Base-by-base conservation (phyloP, 2,113 vertebrate species). In the Carassius carassius region DNA sequence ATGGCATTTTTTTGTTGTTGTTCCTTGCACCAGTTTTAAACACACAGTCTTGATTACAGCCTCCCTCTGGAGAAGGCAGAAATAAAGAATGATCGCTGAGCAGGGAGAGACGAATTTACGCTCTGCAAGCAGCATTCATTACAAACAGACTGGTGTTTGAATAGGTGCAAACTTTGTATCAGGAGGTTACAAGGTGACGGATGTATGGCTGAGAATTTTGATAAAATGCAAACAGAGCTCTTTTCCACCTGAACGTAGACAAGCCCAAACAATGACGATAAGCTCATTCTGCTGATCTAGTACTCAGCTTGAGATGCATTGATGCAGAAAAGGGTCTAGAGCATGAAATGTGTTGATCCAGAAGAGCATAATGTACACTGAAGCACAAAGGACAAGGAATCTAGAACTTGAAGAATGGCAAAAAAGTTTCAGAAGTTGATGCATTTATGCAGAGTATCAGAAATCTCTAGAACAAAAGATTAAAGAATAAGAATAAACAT, bases 31-130 rank as follows among this genome's bases (percentile, higher is more conserved):
- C 16, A 2, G 29, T 58, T 78, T 21, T 63, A 83, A 81, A 81
- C 81, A 62, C 69, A 14, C 58, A 37, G 74, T 82, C 72, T 81
- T 84, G 84, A 86, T 90, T 88, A 82, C 89, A 82, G 72, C 37
- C 75, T 84, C 85, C 84, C 85, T 85, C 78, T 65, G 73, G 85
- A 88, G 89, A 80, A 56, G 75, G 76, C 78, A 70, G 84, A 83
- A 90, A 88, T 78, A 85, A 89, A 87, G 89, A 88, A 84, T 83
- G 87, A 87, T 89, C 86, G 83, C 81, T 56, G 74, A 85, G 84
- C 79, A 84, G 83, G 89, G 65, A 87, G 85, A 76, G 80, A 80
- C 83, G 84, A 84, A 89, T 90, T 90, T 89, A 85, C 78, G 54
- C 85, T 84, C 74, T 1, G 83, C 81, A 86, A 90, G 87, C 86